These are phyloP conservation scores for Himantopus leucocephalus DNA, from an alignment of 2,113 vertebrate species.

Conservation along the genomic window DNA sequence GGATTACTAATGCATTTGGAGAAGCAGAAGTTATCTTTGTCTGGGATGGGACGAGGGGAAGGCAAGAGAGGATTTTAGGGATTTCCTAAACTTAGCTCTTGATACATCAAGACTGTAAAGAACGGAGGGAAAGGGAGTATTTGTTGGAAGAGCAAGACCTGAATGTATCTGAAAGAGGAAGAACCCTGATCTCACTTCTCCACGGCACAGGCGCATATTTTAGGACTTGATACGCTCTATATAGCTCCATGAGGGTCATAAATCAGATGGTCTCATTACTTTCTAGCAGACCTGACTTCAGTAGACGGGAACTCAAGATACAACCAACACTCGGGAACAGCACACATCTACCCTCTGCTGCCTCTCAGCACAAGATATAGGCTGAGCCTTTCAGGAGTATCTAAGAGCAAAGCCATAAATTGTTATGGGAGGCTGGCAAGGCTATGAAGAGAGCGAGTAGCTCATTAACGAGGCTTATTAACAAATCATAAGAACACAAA, in stretches of 20 bases:
- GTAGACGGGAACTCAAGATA: background rate
- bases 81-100: background rate
- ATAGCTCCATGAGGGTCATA: background rate
- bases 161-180: background rate
- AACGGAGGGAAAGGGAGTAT: background rate
- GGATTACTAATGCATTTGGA: background rate
- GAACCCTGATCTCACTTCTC: background rate
- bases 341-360: background rate
- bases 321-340: background rate
- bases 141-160: background rate
- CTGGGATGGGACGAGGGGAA: background rate
- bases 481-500: background rate
- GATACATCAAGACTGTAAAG: background rate
- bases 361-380: background rate
- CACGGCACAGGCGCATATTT: background rate
- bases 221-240: background rate
- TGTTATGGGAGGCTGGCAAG: background rate
- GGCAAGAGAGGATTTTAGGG: background rate
- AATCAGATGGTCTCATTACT: background rate
- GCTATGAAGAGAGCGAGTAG: background rate
- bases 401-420: background rate
- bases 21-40: background rate
- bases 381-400: background rate
- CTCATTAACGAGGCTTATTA: background rate
- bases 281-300: background rate